Percentiles rank a stretch among this genome's conserved stretches.
phyloP scores from a whole-genome alignment of 2,113 vertebrate genomes.

The Xenopus borealis region DNA sequence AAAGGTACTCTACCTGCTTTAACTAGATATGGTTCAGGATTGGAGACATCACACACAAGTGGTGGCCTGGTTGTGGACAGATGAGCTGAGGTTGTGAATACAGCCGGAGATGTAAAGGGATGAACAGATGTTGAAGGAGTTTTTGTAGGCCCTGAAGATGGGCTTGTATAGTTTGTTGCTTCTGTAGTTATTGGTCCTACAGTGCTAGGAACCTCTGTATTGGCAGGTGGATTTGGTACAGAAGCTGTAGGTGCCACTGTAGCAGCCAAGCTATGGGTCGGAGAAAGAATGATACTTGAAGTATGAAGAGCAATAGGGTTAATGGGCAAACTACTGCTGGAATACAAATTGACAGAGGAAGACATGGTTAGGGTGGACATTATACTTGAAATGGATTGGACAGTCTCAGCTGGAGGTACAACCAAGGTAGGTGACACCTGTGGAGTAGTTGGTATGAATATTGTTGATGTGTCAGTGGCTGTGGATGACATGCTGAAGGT shows the following conservation, averaged over 20 bases:
- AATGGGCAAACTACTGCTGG: conserved; percentile 31
- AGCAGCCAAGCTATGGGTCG: conserved; percentile 37
- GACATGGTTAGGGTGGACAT: conserved; percentile 44
- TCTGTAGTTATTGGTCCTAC: neutral
- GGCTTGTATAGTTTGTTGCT: neutral
- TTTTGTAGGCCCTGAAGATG: neutral
- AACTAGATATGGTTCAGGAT: conserved; percentile 60
- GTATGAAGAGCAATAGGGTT: fast-evolving
- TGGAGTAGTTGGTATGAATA: no score
- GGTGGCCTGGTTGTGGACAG: conserved; percentile 63
- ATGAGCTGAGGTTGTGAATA: conserved; percentile 47
- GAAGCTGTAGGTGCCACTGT: neutral
- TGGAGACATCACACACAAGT: conserved; percentile 77
- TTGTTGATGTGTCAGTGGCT: neutral
- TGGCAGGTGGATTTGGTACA: no score
- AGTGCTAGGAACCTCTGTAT: no score
- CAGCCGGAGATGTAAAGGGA: no score
- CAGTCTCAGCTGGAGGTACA: no score
- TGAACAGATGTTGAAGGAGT: no score
- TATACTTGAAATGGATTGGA: neutral
- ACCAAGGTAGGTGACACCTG: neutral
- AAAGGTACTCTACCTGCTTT: no score
- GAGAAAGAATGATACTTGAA: fast-evolving
- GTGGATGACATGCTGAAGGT: conserved; percentile 17
- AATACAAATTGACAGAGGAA: conserved; percentile 46